These are phyloP conservation scores for Atta texana DNA, from an alignment of 1,140 invertebrate species.

Conservation along the genomic window DNA sequence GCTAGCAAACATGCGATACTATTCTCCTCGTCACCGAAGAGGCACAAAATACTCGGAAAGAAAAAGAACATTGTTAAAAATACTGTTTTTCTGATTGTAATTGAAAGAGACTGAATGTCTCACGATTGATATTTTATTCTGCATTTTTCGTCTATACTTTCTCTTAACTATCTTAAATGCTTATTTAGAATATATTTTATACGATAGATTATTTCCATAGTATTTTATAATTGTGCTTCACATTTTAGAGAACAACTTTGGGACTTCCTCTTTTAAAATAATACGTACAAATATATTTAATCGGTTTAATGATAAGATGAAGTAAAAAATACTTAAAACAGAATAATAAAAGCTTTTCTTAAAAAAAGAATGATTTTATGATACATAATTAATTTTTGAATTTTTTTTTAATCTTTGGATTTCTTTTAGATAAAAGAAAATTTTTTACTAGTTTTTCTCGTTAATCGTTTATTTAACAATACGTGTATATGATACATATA, in stretches of 20 bases:
- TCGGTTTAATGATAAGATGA: background rate
- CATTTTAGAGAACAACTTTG: background rate
- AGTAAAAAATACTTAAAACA: background rate
- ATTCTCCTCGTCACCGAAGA: constrained; percentile 8
- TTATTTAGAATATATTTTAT: constrained; percentile 11
- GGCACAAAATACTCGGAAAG: background rate
- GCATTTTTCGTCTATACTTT: constrained; percentile 8
- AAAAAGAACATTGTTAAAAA: background rate
- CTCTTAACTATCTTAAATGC: background rate
- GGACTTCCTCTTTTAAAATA: background rate
- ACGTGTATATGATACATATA: background rate
- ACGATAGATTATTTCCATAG: background rate
- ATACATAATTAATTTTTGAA: background rate
- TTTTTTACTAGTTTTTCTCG: background rate
- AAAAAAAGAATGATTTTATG: background rate
- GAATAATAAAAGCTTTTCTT: background rate
- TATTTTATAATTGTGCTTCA: constrained; percentile 7
- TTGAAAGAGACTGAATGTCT: background rate
- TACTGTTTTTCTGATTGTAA: background rate
- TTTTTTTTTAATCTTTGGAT: background rate
- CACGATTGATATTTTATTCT: background rate
- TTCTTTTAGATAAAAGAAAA: too few species aligned
- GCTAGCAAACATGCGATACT: constrained; percentile 13
- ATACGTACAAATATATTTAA: background rate
- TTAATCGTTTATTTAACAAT: background rate